Evolutionary conservation across 1,140 invertebrate genomes (phyloP), one percentile per base, ranked within the genome.

Genomic region (Drosophila mauritiana): DNA sequence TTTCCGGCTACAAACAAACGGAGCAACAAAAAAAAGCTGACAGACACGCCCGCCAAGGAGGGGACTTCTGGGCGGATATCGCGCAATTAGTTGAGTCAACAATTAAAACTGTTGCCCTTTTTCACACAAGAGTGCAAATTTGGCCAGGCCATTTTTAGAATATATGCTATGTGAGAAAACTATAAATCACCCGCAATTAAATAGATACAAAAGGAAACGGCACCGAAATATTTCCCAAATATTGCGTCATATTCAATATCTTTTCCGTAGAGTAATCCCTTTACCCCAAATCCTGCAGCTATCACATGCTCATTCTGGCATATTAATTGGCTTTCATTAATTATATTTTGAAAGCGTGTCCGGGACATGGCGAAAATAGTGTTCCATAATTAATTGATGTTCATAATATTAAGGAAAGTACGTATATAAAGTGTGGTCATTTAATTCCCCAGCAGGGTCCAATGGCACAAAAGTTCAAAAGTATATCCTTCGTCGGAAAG

Each of bases 251-350:
- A 64, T 46, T 46, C 39, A 25, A 40, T 54, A 39, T 48, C 17
- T 42, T 31, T 69, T 31, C 17, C 15, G 45, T 15, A 17, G 2
- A 27, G 17, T 56, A 70, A 69, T 56, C 43, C 51, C 63, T 25
- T 27, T 40, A 34, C 34, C 42, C 67, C 49, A 22, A 17, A 51
- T 40, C 52, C 45, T 59, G 52, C 49, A 55, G 22, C 39, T 46
- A 53, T 61, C 57, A 67, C 40, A 73, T 63, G 55, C 57, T 48
- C 53, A 31, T 61, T 78, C 43, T 75, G 46, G 61, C 56, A 78
- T 76, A 88, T 69, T 88, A 88, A 82, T 86, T 86, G 70, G 70
- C 40, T 79, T 79, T 76, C 68, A 86, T 88, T 82, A 82, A 82
- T 79, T 75, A 79, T 81, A 78, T 81, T 86, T 86, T 65, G 67